Evolutionary conservation across 2,797 vertebrate species (phyloP).

Genomic region (Lycodopsis pacificus): DNA sequence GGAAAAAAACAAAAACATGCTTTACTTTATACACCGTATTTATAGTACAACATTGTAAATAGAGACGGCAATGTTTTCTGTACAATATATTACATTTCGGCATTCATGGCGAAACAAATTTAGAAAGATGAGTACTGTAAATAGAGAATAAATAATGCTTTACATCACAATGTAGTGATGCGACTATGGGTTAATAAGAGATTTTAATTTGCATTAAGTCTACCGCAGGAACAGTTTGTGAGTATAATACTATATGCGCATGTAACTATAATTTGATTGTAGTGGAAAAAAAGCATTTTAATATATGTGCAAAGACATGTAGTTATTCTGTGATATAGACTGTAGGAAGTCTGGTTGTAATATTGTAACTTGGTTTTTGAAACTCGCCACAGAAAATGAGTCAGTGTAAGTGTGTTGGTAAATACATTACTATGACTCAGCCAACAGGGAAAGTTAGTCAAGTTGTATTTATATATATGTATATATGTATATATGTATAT

Average conservation of each 20-base stretch:
- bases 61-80: neutral
- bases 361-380: slow-evolving; percentile 1
- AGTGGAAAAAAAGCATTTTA: neutral
- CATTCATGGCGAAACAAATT: neutral
- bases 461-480: neutral
- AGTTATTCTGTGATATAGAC: neutral
- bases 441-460: slow-evolving; percentile 48
- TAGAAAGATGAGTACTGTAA: neutral
- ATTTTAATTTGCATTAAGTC: neutral
- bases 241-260: no score
- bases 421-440: slow-evolving; percentile 55
- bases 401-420: slow-evolving; percentile 28
- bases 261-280: neutral
- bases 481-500: no score
- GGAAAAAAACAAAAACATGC: neutral
- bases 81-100: neutral
- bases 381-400: slow-evolving; percentile 5
- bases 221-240: neutral
- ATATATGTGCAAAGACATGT: neutral
- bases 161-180: neutral
- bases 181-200: neutral
- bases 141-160: neutral
- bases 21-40: no score
- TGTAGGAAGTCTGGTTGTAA: neutral
- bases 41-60: neutral